phyloP scores from a whole-genome alignment of 2,888 invertebrate species.

The Hermodice carunculata region DNA sequence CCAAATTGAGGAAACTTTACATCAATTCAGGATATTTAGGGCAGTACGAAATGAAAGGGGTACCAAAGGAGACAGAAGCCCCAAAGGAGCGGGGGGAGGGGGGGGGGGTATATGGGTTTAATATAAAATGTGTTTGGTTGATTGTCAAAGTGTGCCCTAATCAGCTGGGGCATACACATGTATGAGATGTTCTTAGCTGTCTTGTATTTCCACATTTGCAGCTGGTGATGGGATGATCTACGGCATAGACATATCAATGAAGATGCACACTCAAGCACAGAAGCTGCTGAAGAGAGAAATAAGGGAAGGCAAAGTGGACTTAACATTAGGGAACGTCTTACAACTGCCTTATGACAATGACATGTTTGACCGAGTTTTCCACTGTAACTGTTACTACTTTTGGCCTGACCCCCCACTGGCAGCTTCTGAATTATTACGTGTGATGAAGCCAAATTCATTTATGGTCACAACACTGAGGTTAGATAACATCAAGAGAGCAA shows the following conservation, averaged over 20 bases:
- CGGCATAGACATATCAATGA: conserved; percentile 55
- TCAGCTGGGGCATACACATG: too few relatives aligned
- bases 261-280: conserved; percentile 46
- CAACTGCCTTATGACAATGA: conserved; percentile 49
- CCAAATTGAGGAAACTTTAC: too few relatives aligned
- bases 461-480: conserved; percentile 51
- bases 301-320: conserved; percentile 44
- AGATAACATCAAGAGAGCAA: conserved; percentile 24
- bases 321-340: conserved; percentile 42
- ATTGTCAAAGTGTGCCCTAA: too few relatives aligned
- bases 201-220: too few relatives aligned
- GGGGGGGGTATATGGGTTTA: too few relatives aligned
- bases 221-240: conserved; percentile 52
- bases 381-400: conserved; percentile 61
- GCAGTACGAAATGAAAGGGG: too few relatives aligned
- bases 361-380: conserved; percentile 56
- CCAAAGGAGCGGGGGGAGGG: too few relatives aligned
- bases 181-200: background rate
- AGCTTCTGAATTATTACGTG: conserved; percentile 51
- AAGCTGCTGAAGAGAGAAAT: conserved; percentile 37
- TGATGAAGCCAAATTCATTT: conserved; percentile 52
- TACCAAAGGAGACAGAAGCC: too few relatives aligned
- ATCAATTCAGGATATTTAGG: too few relatives aligned
- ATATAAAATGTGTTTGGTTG: too few relatives aligned
- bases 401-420: conserved; percentile 51